Conservation (phyloP, 2,888 invertebrate genomes). For the Acleris laterana region DNA sequence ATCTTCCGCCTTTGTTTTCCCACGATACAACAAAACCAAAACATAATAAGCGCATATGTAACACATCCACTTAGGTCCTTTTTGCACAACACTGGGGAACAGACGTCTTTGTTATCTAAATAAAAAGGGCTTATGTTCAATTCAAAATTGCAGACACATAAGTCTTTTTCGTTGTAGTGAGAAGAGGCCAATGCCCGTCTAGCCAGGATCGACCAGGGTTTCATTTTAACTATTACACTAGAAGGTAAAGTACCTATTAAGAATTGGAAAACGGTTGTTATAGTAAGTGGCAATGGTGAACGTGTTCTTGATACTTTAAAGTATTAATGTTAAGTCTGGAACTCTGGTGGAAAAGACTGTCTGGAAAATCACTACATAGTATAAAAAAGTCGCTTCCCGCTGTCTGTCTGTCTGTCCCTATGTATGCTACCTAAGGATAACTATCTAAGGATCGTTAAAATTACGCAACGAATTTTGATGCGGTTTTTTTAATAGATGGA, state of each 20-base stretch:
- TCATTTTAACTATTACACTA: constrained; percentile 19
- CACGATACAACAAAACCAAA: background rate
- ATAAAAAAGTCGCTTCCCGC: no score
- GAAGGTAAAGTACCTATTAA: constrained; percentile 5
- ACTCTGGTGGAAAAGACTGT: no score
- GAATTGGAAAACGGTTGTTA: constrained; percentile 12
- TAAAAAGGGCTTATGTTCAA: constrained; percentile 7
- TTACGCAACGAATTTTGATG: no score
- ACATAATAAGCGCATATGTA: background rate
- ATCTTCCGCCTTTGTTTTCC: constrained; percentile 31
- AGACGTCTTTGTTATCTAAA: background rate
- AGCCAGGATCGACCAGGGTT: constrained; percentile 33
- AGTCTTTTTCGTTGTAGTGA: background rate
- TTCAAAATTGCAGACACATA: background rate
- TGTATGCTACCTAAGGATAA: no score
- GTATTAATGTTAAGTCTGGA: no score
- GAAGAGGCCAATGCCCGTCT: constrained; percentile 36
- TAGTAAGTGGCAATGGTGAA: background rate
- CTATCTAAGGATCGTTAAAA: no score
- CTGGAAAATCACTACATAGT: no score
- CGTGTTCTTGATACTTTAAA: background rate
- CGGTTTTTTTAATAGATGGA: no score
- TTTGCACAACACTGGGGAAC: background rate
- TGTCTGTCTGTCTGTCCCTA: no score
- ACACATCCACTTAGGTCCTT: constrained; percentile 9